Conservation (phyloP, 2,113 vertebrate species). For the Cololabis saira region DNA sequence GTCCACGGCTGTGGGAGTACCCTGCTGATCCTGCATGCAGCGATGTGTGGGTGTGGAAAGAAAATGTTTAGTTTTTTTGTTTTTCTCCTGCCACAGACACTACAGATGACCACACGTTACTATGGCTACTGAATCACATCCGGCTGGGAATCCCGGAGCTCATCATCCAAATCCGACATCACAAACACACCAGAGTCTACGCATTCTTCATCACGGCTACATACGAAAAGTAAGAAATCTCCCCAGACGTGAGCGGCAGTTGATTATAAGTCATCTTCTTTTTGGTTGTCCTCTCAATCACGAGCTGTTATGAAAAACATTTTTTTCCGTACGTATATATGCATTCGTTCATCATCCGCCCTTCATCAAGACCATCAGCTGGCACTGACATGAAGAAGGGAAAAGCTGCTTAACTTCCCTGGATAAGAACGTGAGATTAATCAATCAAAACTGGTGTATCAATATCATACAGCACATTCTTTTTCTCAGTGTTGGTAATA, state of each 20-base stretch:
- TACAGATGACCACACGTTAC: constrained; percentile 96
- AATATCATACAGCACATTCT: no score
- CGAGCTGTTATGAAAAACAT: no score
- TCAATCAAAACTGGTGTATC: no score
- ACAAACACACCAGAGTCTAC: constrained; percentile 90
- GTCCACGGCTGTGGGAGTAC: constrained; percentile 35
- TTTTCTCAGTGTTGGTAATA: no score
- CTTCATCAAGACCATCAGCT: no score
- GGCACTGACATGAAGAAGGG: no score
- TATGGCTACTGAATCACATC: constrained; percentile 97
- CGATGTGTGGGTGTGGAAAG: constrained; percentile 28
- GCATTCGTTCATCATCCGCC: no score
- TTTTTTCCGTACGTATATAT: no score
- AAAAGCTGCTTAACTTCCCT: no score
- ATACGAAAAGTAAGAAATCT: constrained; percentile 87
- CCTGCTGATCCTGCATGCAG: constrained; percentile 19
- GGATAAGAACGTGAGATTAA: no score
- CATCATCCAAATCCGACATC: constrained; percentile 96
- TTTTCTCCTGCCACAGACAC: constrained; percentile 81
- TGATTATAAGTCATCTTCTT: background rate
- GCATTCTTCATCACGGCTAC: constrained; percentile 97
- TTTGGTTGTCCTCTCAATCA: no score
- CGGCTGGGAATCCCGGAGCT: constrained; percentile 96
- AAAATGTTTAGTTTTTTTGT: constrained; percentile 50
- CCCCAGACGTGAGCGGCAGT: fast-evolving